These are phyloP conservation scores for Priocnemis perturbator DNA, from an alignment of 2,888 invertebrate species.

Conservation along the genomic window DNA sequence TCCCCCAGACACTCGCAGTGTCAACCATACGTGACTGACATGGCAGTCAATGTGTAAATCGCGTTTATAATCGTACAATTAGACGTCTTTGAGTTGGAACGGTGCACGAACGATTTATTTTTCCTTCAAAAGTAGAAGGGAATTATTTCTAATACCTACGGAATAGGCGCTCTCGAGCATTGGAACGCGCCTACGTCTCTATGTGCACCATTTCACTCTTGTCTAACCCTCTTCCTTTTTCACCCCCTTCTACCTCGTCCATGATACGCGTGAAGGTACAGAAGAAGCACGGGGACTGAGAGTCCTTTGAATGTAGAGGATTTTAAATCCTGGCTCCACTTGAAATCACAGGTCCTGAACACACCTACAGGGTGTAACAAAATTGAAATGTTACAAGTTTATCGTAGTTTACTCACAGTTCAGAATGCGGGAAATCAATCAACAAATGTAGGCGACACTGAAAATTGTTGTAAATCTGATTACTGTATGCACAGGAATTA, in stretches of 20 bases:
- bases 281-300: conserved; percentile 22
- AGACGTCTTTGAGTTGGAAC: too few relatives aligned
- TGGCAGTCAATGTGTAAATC: too few relatives aligned
- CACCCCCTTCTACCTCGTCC: background rate
- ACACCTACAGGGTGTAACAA: background rate
- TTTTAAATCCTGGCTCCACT: conserved; percentile 56
- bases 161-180: background rate
- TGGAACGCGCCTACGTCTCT: background rate
- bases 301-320: conserved; percentile 39
- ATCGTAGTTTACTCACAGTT: too few relatives aligned
- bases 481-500: too few relatives aligned
- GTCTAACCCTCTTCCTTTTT: background rate
- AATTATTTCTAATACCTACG: background rate
- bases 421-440: background rate
- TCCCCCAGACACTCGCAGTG: too few relatives aligned
- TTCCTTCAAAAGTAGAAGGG: too few relatives aligned
- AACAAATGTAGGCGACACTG: background rate
- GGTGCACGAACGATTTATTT: too few relatives aligned
- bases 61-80: too few relatives aligned
- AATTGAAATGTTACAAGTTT: too few relatives aligned
- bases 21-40: too few relatives aligned
- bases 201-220: conserved; percentile 13
- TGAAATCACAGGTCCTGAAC: conserved; percentile 58
- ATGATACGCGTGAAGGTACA: conserved; percentile 7
- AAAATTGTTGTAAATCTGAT: too few relatives aligned